These are phyloP conservation scores for Patagioenas fasciata DNA, from an alignment of 2,113 vertebrate species.

Conservation along the genomic window DNA sequence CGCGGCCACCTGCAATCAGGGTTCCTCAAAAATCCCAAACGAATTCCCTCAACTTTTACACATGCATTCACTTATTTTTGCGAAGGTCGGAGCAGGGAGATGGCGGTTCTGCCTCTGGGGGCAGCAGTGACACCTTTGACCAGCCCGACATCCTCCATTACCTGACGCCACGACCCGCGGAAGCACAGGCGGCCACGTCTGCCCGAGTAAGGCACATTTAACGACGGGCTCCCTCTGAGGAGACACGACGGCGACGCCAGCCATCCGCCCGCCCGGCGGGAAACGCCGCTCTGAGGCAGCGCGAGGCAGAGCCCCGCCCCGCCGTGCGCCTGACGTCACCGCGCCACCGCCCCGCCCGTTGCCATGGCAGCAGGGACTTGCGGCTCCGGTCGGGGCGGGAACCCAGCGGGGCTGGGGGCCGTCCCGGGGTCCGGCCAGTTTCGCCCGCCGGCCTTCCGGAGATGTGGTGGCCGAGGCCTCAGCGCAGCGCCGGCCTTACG, in stretches of 20 bases:
- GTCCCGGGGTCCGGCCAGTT: not conserved
- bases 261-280: not conserved
- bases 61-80: fast-evolving
- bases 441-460: too few species aligned
- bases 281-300: not conserved
- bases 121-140: not conserved
- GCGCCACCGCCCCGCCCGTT: not conserved
- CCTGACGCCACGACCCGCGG: not conserved
- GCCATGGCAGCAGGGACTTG: not conserved
- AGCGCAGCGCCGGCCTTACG: too few species aligned
- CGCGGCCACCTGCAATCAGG: not conserved
- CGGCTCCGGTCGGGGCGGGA: not conserved
- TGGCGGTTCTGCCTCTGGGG: not conserved
- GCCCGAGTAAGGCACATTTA: not conserved
- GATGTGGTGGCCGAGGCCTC: not conserved
- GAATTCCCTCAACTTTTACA: not conserved
- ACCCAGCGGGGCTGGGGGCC: not conserved
- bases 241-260: too few species aligned
- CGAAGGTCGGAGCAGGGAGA: too few species aligned
- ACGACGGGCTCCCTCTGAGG: too few species aligned
- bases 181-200: not conserved
- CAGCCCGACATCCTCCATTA: not conserved
- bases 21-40: too few species aligned
- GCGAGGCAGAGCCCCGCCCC: not conserved
- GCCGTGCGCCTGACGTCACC: not conserved